A percentile compares a stretch with the other conserved stretches of the same genome.
These are phyloP conservation scores for Paramuricea clavata DNA, from an alignment of 92 coral and sea anemone genomes.

Conservation along the genomic window DNA sequence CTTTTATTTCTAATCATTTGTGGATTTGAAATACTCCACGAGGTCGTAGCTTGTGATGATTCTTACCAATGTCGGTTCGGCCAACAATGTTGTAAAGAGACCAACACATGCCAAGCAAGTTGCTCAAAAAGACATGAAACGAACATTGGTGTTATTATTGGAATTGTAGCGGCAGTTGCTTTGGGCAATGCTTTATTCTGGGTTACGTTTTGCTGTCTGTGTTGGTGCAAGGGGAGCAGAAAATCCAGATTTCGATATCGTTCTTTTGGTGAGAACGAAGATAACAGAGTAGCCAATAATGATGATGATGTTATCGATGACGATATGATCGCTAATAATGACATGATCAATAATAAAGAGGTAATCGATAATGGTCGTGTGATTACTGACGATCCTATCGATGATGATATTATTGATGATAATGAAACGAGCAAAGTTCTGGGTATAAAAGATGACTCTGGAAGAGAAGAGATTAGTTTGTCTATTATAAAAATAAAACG, in stretches of 20 bases:
- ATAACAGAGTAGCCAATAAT: no score
- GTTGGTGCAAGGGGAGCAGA: slow-evolving; percentile 10
- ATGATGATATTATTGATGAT: background rate
- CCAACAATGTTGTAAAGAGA: slow-evolving; percentile 36
- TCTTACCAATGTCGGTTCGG: slow-evolving; percentile 33
- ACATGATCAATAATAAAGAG: no score
- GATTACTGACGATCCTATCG: background rate
- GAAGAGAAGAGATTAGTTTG: background rate
- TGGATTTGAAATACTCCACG: background rate
- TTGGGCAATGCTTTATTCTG: slow-evolving; percentile 34
- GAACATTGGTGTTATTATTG: slow-evolving; percentile 18
- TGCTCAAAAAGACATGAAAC: slow-evolving; percentile 14
- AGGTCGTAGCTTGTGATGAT: background rate
- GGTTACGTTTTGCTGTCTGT: slow-evolving; percentile 40
- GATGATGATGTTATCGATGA: background rate
- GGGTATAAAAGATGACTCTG: background rate
- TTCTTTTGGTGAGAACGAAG: background rate
- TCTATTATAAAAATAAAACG: slow-evolving; percentile 4
- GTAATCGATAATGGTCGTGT: no score
- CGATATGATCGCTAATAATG: background rate
- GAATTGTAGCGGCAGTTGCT: slow-evolving; percentile 27
- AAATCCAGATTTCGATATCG: slow-evolving; percentile 26
- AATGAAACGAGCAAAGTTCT: background rate
- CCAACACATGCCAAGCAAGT: slow-evolving; percentile 19
- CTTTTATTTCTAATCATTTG: background rate